Conservation (phyloP, 2,888 invertebrate species). For the Ferdinandea cuprea region DNA sequence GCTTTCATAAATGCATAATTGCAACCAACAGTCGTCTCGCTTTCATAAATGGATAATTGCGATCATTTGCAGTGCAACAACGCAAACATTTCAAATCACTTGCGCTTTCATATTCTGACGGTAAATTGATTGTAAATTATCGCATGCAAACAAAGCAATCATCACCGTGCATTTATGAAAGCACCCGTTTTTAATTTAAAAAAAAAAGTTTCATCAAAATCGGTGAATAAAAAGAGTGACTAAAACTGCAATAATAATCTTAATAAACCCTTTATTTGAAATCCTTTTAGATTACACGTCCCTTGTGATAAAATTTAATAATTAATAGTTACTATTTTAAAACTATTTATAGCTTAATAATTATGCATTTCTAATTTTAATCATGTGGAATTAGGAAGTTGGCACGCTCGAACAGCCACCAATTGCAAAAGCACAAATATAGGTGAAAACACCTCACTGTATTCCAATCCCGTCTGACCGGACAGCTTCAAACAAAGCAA, state of each 20-base stretch:
- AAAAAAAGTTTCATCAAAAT: no score
- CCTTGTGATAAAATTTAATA: slow-evolving; percentile 15
- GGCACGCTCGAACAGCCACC: slow-evolving; percentile 96
- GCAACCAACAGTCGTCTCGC: no score
- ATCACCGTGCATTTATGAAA: no score
- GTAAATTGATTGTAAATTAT: no score
- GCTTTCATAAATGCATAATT: no score
- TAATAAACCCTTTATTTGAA: slow-evolving; percentile 11
- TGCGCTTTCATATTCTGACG: no score
- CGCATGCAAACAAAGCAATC: no score
- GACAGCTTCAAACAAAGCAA: slow-evolving; percentile 93
- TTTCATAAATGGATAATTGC: no score
- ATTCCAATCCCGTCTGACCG: slow-evolving; percentile 91
- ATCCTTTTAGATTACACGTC: slow-evolving; percentile 27
- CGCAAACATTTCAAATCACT: no score
- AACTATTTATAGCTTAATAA: slow-evolving; percentile 11
- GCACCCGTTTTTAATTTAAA: no score
- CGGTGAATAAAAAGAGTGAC: no score
- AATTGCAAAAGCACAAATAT: slow-evolving; percentile 94
- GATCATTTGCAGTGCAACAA: no score
- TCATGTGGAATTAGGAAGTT: slow-evolving; percentile 85
- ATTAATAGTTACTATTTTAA: not conserved
- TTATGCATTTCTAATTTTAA: slow-evolving; percentile 17
- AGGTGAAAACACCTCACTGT: slow-evolving; percentile 96
- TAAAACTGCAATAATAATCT: not conserved